phyloP scores from a whole-genome alignment of 2,888 invertebrate genomes.

The Drosophila suboccidentalis region DNA sequence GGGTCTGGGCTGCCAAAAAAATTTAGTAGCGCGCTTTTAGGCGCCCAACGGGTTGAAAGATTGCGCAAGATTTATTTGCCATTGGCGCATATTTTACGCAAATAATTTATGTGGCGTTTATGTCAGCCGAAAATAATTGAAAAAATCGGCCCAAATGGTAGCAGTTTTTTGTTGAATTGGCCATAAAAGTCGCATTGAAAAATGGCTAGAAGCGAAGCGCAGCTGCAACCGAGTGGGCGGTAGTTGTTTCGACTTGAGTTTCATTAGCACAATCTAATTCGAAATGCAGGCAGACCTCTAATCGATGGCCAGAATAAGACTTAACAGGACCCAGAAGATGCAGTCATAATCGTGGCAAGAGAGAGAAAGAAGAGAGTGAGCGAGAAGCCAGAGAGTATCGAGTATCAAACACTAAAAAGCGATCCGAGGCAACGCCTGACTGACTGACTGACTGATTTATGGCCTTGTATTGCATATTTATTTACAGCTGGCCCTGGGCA shows the following conservation, averaged over 20 bases:
- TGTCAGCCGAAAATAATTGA: slow-evolving; percentile 72
- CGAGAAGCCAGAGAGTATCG: background rate
- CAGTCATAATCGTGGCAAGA: background rate
- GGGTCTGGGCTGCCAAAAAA: slow-evolving; percentile 16
- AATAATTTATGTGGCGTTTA: slow-evolving; percentile 83
- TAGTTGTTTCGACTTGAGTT: slow-evolving; percentile 35
- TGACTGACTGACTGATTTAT: slow-evolving; percentile 62
- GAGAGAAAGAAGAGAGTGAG: background rate
- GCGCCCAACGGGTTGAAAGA: slow-evolving; percentile 58
- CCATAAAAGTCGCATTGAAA: slow-evolving; percentile 77
- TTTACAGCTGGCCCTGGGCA: slow-evolving; percentile 48
- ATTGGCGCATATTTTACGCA: slow-evolving; percentile 81
- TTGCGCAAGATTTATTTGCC: slow-evolving; percentile 83
- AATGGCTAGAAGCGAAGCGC: slow-evolving; percentile 53
- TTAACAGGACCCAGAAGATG: slow-evolving; percentile 18
- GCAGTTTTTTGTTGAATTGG: slow-evolving; percentile 58
- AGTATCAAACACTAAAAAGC: background rate
- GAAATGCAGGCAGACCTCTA: background rate
- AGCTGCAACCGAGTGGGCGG: slow-evolving; percentile 33
- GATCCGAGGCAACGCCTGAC: slow-evolving; percentile 39
- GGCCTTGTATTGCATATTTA: slow-evolving; percentile 64
- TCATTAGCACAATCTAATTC: slow-evolving; percentile 76
- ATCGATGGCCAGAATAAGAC: slow-evolving; percentile 3
- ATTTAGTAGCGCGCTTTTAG: slow-evolving; percentile 58
- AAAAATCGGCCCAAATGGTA: slow-evolving; percentile 56